Percentiles rank a stretch among this genome's conserved stretches.
These are phyloP conservation scores for Tetragonula clypearis DNA, from an alignment of 1,140 invertebrate genomes.

Conservation along the genomic window DNA sequence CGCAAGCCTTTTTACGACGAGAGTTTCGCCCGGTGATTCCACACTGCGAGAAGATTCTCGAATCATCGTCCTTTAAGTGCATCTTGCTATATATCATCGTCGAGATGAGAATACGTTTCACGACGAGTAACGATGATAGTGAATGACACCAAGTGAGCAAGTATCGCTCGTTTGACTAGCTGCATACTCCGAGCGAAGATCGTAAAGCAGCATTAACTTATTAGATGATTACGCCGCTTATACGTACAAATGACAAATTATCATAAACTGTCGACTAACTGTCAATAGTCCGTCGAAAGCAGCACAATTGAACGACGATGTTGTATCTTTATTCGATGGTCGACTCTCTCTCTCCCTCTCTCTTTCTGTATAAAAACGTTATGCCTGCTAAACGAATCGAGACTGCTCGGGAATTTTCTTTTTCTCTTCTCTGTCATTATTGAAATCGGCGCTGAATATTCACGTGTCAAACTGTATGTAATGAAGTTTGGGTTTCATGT, in stretches of 20 bases:
- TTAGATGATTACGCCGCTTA: constrained; percentile 1
- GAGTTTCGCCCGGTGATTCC: background rate
- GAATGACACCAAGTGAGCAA: constrained; percentile 4
- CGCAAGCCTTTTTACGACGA: background rate
- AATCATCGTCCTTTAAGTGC: background rate
- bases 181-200: background rate
- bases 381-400: background rate
- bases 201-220: background rate
- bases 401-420: background rate
- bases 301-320: background rate
- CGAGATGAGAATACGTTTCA: background rate
- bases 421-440: background rate
- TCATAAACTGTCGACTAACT: background rate
- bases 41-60: background rate
- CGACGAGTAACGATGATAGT: background rate
- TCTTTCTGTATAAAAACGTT: background rate
- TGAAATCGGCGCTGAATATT: too few relatives aligned
- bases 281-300: background rate
- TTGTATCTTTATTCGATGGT: background rate
- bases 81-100: background rate
- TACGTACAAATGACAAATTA: background rate
- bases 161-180: too few relatives aligned
- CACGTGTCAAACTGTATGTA: too few relatives aligned
- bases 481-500: too few relatives aligned
- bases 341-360: too few relatives aligned